These are phyloP conservation scores for Pharmacophagus antenor DNA, from an alignment of 2,888 invertebrate genomes.

Conservation along the genomic window DNA sequence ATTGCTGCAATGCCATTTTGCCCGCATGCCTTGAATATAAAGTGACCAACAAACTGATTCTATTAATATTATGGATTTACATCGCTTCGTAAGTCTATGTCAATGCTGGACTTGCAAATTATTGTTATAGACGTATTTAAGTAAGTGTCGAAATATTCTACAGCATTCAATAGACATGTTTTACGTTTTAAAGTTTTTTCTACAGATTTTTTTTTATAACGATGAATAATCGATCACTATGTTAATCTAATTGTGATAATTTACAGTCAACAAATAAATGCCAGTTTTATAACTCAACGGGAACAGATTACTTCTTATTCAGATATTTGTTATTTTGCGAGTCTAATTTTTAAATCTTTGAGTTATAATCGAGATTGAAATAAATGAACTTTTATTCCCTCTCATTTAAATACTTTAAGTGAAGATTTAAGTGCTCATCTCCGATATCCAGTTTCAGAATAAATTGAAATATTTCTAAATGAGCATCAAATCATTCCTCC, in stretches of 20 bases:
- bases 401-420: not conserved
- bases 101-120: not conserved
- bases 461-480: not conserved
- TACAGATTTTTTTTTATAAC: no score
- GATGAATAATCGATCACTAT: no score
- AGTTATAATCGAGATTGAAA: no score
- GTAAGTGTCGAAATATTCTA: not conserved
- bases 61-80: slow-evolving; percentile 18
- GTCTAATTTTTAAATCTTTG: no score
- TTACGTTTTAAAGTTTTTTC: no score
- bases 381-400: no score
- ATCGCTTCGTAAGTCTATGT: slow-evolving; percentile 1
- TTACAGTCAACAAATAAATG: no score
- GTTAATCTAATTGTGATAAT: no score
- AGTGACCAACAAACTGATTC: slow-evolving; percentile 26
- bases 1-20: slow-evolving; percentile 22
- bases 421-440: not conserved
- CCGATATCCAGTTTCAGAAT: slow-evolving; percentile 1
- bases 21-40: slow-evolving; percentile 27
- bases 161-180: no score
- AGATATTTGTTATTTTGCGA: not conserved
- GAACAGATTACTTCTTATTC: no score
- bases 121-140: not conserved
- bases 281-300: no score
- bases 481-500: slow-evolving; percentile 1